A percentile compares a stretch with the other conserved stretches of the same genome.
Evolutionary conservation across 2,888 invertebrate species (phyloP).

Genomic region (Julus scanicus): DNA sequence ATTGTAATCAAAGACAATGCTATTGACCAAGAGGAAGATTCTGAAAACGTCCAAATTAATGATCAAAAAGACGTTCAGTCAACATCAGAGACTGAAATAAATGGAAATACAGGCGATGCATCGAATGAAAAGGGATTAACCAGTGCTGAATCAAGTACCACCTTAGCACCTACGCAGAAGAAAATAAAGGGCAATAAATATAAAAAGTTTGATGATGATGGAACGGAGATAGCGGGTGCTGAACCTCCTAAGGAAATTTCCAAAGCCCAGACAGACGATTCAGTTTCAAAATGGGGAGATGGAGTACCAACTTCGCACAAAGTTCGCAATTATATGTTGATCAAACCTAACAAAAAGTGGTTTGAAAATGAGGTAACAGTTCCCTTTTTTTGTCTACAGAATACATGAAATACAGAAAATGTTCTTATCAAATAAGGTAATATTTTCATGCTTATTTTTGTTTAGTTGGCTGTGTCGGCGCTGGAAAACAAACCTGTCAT

Average conservation of each 20-base stretch:
- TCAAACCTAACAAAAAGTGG: constrained; percentile 47
- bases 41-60: neutral
- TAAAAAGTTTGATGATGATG: neutral
- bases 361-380: constrained; percentile 11
- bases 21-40: neutral
- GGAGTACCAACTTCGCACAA: constrained; percentile 1
- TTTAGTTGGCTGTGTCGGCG: neutral
- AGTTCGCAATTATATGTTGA: constrained; percentile 49
- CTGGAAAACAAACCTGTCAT: neutral
- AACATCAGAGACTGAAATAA: neutral
- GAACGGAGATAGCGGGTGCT: neutral
- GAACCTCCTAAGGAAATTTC: neutral
- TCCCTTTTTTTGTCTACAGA: neutral
- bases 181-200: constrained; percentile 36
- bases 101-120: neutral
- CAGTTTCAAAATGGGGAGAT: neutral
- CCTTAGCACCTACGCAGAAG: neutral
- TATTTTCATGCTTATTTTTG: neutral
- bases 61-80: neutral
- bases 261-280: neutral
- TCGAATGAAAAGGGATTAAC: neutral
- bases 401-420: neutral
- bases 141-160: neutral
- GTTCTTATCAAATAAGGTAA: neutral
- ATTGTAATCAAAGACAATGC: constrained; percentile 17